phyloP scores from a whole-genome alignment of 2,113 vertebrate species.

The Sclerurus mexicanus region DNA sequence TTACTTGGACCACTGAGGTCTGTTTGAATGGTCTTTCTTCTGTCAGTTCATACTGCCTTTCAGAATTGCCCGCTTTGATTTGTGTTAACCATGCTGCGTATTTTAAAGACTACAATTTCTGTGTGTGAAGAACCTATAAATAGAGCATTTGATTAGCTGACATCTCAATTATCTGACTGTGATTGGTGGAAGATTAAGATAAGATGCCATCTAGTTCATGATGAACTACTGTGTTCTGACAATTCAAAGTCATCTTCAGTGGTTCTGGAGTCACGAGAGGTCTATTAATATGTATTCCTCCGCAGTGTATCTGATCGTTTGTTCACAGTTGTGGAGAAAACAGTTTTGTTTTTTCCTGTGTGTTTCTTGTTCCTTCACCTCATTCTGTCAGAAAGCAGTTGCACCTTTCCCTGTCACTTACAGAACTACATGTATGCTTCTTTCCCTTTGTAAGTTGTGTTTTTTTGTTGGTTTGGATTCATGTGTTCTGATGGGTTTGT shows the following conservation, averaged over 20 bases:
- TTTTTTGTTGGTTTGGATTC: not conserved
- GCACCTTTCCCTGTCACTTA: not conserved
- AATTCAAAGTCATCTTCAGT: not conserved
- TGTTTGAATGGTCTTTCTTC: not conserved
- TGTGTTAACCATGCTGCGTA: not conserved
- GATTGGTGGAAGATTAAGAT: not conserved
- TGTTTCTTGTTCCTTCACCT: not conserved
- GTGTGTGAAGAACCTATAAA: not conserved
- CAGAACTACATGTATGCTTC: not conserved
- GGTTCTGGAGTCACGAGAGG: not conserved
- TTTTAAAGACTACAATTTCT: not conserved
- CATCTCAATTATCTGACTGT: not conserved
- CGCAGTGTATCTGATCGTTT: not conserved
- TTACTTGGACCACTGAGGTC: not conserved
- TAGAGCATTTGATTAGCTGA: not conserved
- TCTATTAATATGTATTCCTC: not conserved
- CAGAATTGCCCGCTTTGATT: not conserved
- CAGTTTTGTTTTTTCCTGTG: not conserved
- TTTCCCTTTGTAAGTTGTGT: not conserved
- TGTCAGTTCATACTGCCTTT: not conserved
- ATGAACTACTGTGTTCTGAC: not conserved
- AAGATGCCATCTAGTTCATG: not conserved
- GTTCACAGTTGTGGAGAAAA: not conserved
- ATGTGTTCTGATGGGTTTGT: not conserved
- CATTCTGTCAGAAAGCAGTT: conserved; percentile 31